Evolutionary conservation across 2,888 invertebrate species (phyloP), one percentile per base, ranked within the genome.

Genomic region (Rhodophaea formosa): DNA sequence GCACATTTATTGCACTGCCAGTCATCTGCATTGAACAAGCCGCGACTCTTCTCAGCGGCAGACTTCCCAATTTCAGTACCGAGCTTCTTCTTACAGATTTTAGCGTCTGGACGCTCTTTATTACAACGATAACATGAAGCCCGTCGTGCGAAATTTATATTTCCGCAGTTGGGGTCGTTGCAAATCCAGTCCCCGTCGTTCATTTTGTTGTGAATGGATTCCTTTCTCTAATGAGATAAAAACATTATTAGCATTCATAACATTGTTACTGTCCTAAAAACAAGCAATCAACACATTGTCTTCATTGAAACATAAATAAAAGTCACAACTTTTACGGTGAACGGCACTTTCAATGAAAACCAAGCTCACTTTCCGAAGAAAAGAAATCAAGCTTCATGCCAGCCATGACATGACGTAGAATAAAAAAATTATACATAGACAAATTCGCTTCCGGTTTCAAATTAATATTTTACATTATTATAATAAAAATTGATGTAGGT

Each of bases 1-100:
- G 99, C 99, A 91, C 99, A 99, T 84, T 99, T 99, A 86, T 97
- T 97, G 86, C 99, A 99, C 80, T 98, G 98, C 99, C 99, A 99
- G 87, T 99, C 99, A 83, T 99, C 99, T 42, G 99, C 99, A 86
- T 98, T 97, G 84, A 94, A 95, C 61, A 98, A 92, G n/a, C 98
- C 98, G 70, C 97, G 95, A 74, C 98, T 98, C 88, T 99, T 99
- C 84, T 99, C 99, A 0, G 99, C 99, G 39, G 98, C 97, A 17
- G 96, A 97, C 91, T 99, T 99, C 3, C 99, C 99, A 70, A 99
- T 99, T 91, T 99, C 99, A 60, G 97, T 97, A 0, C 98, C 97
- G 53, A 97, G 92, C 86, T 97, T 97, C 84, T 96, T 97, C 84
- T 95, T 95, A 56, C 65, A 64, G 68, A 86, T 88, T 17, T 71